Evolutionary conservation across 2,113 vertebrate species (phyloP).

Genomic region (Synchiropus splendidus): DNA sequence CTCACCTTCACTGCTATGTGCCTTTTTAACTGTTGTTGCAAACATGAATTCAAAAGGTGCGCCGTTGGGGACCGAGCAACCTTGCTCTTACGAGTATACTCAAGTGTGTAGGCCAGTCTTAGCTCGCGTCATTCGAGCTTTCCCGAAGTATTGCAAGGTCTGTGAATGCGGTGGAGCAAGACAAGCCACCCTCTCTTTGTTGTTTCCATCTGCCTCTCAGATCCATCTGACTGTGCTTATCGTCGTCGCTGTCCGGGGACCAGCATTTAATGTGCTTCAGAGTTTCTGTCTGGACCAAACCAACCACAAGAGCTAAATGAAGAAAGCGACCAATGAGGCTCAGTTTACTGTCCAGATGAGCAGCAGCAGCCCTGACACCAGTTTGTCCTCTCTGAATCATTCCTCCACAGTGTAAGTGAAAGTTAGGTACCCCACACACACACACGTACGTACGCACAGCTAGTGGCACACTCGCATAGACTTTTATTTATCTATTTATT

Average conservation of each 20-base stretch:
- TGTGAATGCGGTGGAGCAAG: not conserved
- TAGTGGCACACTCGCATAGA: too few relatives aligned
- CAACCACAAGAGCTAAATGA: conserved; percentile 57
- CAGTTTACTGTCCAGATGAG: conserved; percentile 1
- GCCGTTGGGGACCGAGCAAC: not conserved
- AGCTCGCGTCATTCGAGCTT: too few relatives aligned
- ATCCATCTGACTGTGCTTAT: too few relatives aligned
- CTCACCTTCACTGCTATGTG: conserved; percentile 89
- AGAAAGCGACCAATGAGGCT: conserved; percentile 22
- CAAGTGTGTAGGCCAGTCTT: too few relatives aligned
- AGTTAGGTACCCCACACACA: conserved; percentile 18
- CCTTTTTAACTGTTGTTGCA: conserved; percentile 64
- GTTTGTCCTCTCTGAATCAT: not conserved
- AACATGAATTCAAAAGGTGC: conserved; percentile 12
- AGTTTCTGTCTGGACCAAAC: conserved; percentile 6
- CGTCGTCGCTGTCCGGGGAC: too few relatives aligned
- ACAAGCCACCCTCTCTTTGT: not conserved
- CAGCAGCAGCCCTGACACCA: too few relatives aligned
- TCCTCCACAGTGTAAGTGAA: not conserved
- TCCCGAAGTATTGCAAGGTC: conserved; percentile 4
- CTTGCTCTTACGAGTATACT: not conserved
- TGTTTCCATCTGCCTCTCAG: too few relatives aligned
- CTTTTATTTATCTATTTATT: conserved; percentile 76
- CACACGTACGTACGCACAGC: conserved; percentile 19
- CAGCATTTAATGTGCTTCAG: too few relatives aligned